phyloP scores from a whole-genome alignment of 1,140 invertebrate species.

The Pissodes strobi region DNA sequence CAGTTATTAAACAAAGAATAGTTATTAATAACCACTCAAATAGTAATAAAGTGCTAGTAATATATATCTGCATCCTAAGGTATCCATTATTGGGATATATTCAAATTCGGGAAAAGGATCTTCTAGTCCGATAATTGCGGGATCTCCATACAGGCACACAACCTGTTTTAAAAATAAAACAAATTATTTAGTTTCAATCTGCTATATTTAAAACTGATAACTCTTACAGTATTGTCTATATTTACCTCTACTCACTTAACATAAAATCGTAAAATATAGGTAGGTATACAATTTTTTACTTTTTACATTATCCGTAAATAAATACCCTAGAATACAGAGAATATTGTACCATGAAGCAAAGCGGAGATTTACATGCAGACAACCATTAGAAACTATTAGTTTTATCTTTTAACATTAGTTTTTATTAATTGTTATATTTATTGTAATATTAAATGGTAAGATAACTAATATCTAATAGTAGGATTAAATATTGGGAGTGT shows the following conservation, averaged over 20 bases:
- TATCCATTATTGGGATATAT: slow-evolving; percentile 30
- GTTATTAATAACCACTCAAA: slow-evolving; percentile 8
- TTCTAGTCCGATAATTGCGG: slow-evolving; percentile 14
- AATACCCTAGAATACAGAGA: slow-evolving; percentile 41
- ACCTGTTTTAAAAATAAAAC: slow-evolving; percentile 46
- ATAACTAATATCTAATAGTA: too few species aligned
- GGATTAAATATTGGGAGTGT: too few species aligned
- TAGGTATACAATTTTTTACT: neutral
- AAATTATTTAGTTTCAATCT: slow-evolving; percentile 24
- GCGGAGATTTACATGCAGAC: neutral
- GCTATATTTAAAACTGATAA: slow-evolving; percentile 30
- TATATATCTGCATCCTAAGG: slow-evolving; percentile 31
- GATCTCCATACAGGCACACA: slow-evolving; percentile 41
- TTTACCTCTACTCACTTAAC: neutral
- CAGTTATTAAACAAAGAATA: slow-evolving; percentile 8
- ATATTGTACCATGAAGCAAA: slow-evolving; percentile 3
- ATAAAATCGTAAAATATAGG: neutral
- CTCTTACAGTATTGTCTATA: slow-evolving; percentile 12
- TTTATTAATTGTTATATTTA: too few species aligned
- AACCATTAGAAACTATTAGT: neutral
- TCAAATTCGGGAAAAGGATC: slow-evolving; percentile 7
- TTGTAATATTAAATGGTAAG: too few species aligned
- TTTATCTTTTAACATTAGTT: too few species aligned
- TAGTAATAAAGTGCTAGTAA: slow-evolving; percentile 2
- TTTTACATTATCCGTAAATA: slow-evolving; percentile 1